phyloP scores from a whole-genome alignment of 2,113 vertebrate species.

The Fulmarus glacialis region DNA sequence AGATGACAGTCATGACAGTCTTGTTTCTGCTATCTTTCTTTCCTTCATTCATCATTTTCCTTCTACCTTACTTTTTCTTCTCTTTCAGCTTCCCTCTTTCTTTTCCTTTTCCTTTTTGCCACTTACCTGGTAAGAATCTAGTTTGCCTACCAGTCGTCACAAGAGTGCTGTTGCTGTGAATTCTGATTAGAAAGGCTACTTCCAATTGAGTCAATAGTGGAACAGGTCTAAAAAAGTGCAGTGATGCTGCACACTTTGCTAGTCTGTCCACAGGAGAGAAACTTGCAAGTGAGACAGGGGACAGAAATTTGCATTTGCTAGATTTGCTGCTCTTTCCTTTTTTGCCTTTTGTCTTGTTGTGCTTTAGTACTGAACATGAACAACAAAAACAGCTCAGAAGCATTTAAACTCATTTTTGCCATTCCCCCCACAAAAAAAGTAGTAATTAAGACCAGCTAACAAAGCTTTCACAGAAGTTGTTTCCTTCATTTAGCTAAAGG shows the following conservation, averaged over 20 bases:
- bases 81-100: background rate
- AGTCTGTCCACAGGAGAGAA: background rate
- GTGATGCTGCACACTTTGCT: background rate
- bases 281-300: background rate
- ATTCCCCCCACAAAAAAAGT: background rate
- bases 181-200: background rate
- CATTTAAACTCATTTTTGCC: background rate
- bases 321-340: background rate
- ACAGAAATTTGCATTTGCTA: background rate
- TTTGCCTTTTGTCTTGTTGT: background rate
- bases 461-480: background rate
- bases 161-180: background rate
- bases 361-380: background rate
- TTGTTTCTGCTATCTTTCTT: background rate
- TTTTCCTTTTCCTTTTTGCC: background rate
- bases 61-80: background rate
- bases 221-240: background rate
- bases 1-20: too few relatives aligned
- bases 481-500: background rate
- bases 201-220: background rate
- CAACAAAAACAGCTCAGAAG: background rate
- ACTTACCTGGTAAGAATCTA: background rate
- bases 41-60: background rate
- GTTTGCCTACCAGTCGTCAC: background rate
- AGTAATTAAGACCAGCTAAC: background rate